Percentiles rank a stretch among this genome's conserved stretches.
phyloP scores from a whole-genome alignment of 2,797 vertebrate species.

The Vespertilio murinus region DNA sequence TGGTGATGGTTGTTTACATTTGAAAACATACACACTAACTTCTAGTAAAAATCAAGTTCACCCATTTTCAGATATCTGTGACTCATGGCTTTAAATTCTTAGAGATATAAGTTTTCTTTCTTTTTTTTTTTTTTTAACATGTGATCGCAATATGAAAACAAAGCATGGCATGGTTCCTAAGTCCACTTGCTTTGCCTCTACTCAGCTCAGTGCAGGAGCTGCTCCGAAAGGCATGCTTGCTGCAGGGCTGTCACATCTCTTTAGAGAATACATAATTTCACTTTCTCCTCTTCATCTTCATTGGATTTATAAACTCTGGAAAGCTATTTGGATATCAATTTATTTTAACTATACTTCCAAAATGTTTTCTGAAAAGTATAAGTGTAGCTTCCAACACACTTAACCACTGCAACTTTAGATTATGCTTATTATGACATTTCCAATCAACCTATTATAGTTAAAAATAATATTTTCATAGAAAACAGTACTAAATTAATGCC shows the following conservation, averaged over 20 bases:
- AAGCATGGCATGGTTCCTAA: neutral
- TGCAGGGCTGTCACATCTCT: neutral
- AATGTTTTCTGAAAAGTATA: neutral
- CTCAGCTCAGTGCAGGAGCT: neutral
- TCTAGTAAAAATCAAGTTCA: neutral
- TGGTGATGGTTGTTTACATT: neutral
- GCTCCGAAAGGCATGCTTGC: neutral
- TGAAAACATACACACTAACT: neutral
- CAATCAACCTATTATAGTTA: neutral
- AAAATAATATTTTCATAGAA: neutral
- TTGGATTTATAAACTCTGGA: neutral
- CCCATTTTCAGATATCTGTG: neutral
- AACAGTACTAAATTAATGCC: neutral
- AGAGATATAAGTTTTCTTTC: neutral
- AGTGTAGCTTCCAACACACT: neutral
- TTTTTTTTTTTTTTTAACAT: neutral
- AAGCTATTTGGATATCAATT: neutral
- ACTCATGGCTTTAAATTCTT: neutral
- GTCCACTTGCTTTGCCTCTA: neutral
- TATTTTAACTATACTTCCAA: conserved; percentile 19
- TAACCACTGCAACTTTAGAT: neutral
- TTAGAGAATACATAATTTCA: neutral
- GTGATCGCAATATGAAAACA: neutral
- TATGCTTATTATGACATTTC: neutral
- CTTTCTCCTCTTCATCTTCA: neutral